Conservation (phyloP, 1,140 invertebrate genomes). For the Nylanderia fulva region DNA sequence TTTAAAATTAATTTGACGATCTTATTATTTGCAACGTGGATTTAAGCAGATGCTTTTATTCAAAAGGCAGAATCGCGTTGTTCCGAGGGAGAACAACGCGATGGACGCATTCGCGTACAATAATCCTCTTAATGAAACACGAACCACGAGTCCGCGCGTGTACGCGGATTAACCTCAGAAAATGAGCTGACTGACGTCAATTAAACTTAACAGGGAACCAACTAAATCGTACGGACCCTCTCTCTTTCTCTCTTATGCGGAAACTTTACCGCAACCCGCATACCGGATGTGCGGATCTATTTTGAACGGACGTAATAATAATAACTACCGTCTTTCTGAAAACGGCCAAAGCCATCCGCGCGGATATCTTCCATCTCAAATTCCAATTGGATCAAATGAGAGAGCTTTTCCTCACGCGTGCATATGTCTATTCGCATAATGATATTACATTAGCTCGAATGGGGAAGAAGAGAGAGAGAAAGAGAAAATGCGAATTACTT, state of each 20-base stretch:
- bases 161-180: constrained; percentile 53
- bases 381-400: constrained; percentile 47
- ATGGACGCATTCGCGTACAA: constrained; percentile 14
- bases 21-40: not conserved
- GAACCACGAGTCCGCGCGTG: constrained; percentile 30
- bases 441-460: not conserved
- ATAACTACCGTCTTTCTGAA: constrained; percentile 18
- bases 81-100: not conserved
- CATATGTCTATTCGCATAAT: constrained; percentile 7
- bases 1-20: not conserved
- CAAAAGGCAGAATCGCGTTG: constrained; percentile 15
- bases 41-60: constrained; percentile 17
- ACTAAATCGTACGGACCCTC: constrained; percentile 27
- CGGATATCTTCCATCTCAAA: constrained; percentile 29
- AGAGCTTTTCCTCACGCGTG: not conserved
- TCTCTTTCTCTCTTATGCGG: not conserved
- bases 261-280: constrained; percentile 10
- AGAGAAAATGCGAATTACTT: not conserved
- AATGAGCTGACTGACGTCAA: constrained; percentile 60
- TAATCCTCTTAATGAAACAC: constrained; percentile 59
- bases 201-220: constrained; percentile 54
- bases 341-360: constrained; percentile 10
- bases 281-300: constrained; percentile 28
- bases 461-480: too few relatives aligned
- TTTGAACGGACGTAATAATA: constrained; percentile 27